Evolutionary conservation across 2,888 invertebrate species (phyloP).

Genomic region (Vannuccia rotundouncinata): DNA sequence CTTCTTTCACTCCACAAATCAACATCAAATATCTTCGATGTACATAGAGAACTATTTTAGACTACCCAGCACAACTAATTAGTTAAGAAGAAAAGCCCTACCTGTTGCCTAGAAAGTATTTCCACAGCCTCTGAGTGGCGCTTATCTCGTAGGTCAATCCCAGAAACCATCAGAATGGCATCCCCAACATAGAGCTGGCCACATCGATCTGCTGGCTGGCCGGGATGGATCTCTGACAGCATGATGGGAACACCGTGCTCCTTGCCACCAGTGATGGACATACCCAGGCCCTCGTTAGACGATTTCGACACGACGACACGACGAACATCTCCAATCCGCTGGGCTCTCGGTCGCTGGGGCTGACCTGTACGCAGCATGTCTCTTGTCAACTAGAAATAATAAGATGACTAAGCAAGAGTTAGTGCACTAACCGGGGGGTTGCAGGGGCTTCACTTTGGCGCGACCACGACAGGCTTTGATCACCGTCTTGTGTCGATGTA

Average conservation of each 20-base stretch:
- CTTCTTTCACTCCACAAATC: no score
- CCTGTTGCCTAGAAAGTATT: conserved; percentile 68
- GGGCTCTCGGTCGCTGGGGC: neutral
- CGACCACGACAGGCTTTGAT: conserved; percentile 60
- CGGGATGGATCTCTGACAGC: conserved; percentile 71
- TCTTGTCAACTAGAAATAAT: no score
- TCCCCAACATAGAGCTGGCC: conserved; percentile 73
- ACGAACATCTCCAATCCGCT: conserved; percentile 46
- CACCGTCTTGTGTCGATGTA: conserved; percentile 76
- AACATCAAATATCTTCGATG: no score
- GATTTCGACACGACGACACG: conserved; percentile 66
- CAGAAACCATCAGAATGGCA: conserved; percentile 74
- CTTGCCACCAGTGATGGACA: conserved; percentile 76
- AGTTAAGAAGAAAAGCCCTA: conserved; percentile 30
- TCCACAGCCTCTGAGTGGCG: conserved; percentile 76
- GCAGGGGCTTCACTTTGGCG: conserved; percentile 14
- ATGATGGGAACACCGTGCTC: conserved; percentile 79
- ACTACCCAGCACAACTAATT: conserved; percentile 9
- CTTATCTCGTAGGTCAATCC: conserved; percentile 68
- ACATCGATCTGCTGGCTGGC: conserved; percentile 71
- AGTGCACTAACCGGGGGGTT: neutral
- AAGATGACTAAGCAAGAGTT: neutral
- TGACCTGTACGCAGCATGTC: conserved; percentile 3
- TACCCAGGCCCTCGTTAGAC: conserved; percentile 73
- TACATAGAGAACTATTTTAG: neutral